Base-by-base conservation (phyloP, 1,140 invertebrate species). In the Wasmannia auropunctata region DNA sequence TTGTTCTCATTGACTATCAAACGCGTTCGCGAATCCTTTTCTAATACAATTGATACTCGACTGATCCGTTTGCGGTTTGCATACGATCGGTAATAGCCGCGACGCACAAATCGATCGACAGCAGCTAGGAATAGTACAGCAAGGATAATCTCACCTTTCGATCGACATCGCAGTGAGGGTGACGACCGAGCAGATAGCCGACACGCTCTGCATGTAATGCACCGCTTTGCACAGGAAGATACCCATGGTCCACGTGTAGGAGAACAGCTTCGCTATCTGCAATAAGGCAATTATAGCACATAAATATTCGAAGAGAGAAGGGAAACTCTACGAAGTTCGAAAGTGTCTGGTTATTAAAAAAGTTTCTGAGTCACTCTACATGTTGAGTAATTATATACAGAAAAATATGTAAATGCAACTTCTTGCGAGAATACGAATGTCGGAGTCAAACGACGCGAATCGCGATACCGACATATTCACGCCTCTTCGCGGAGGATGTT, bases 141-240 rank as follows among this genome's bases (percentile, higher is more conserved):
- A 46, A 3, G 14, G 80, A 60, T 37, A 56, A 63, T 46, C 94
- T 94, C 95, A 97, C 97, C 97, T 96, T 94, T 98, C 97, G 37
- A 97, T 95, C 87, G 97, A 97, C 95, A 98, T 98, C n/a, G 96
- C 96, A 4, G 97, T 98, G 14, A 98, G 94, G 0, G 97, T 98
- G 14, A 97, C 95, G 16, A 98, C 97, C 2, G 97, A 98, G 91
- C 97, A 98, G 76, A 97, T 97, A 46, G 97, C 96, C 2, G 97
- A 97, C 19, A 98, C 96, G 91, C 96, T 97, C 93, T 98, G 97
- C 93, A 97, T 96, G 94, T 98, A 98, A 92, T 97, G 96, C 2
- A 97, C 96, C 54, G 95, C 94, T 93, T 97, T 97, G 94, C 97
- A 98, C 65, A 97, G 93, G 87, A 97, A 96, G 77, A 95, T 93